These are phyloP conservation scores for Coelogynopora nodosa DNA, from an alignment of 2,888 invertebrate genomes.

Conservation along the genomic window DNA sequence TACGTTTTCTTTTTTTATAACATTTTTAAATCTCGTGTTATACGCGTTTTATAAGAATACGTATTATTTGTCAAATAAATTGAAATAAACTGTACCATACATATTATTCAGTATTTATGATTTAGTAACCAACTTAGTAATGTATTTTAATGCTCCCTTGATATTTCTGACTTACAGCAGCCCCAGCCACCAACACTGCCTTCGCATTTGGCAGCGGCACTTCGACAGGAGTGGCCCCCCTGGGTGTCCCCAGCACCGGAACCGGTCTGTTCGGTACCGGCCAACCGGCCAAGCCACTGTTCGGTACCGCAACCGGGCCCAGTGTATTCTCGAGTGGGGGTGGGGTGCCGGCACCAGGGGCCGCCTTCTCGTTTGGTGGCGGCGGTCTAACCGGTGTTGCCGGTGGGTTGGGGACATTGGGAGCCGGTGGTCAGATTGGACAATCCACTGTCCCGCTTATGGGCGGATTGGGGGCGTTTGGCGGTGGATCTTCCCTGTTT, in stretches of 20 bases:
- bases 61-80: no score
- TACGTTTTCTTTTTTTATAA: no score
- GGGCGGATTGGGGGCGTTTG: slow-evolving; percentile 16
- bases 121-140: no score
- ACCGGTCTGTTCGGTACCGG: slow-evolving; percentile 66
- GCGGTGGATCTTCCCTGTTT: not conserved
- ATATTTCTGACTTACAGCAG: no score
- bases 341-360: not conserved
- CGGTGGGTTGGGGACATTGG: not conserved
- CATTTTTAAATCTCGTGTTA: no score
- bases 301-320: not conserved
- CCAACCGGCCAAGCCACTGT: slow-evolving; percentile 23
- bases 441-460: not conserved
- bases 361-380: slow-evolving; percentile 12
- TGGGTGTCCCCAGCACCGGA: slow-evolving; percentile 53
- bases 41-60: no score
- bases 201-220: not conserved
- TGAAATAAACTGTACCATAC: no score
- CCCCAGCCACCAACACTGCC: slow-evolving; percentile 39
- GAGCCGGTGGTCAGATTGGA: not conserved
- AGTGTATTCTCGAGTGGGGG: no score
- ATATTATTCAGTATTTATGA: no score
- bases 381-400: not conserved
- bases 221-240: slow-evolving; percentile 32
- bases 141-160: no score